phyloP scores from a whole-genome alignment of 2,888 invertebrate genomes.

The Sacculina carcini region DNA sequence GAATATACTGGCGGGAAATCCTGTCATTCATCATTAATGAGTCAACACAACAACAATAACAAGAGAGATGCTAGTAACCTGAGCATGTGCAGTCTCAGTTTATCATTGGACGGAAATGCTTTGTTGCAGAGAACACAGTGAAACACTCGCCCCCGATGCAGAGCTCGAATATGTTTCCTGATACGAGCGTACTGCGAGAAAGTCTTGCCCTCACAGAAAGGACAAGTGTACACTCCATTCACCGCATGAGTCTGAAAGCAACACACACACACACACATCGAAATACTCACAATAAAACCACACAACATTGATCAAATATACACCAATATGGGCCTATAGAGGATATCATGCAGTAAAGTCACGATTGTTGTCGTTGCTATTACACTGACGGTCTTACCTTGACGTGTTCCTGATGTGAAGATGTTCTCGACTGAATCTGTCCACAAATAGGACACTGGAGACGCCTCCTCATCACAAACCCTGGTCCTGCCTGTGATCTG shows the following conservation, averaged over 20 bases:
- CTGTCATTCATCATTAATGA: no score
- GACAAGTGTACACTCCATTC: slow-evolving; percentile 37
- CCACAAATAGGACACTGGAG: slow-evolving; percentile 48
- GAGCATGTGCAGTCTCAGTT: slow-evolving; percentile 40
- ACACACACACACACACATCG: not conserved
- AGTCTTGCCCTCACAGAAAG: slow-evolving; percentile 34
- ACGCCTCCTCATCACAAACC: no score
- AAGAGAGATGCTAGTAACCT: slow-evolving; percentile 19
- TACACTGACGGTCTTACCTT: slow-evolving; percentile 21
- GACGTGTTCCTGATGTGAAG: slow-evolving; percentile 37
- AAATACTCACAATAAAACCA: no score
- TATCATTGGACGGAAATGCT: slow-evolving; percentile 37
- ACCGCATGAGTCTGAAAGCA: slow-evolving; percentile 22
- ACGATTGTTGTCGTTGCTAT: no score
- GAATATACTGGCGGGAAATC: no score
- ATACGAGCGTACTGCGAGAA: slow-evolving; percentile 40
- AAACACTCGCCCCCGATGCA: slow-evolving; percentile 39
- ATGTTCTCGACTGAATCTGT: slow-evolving; percentile 36
- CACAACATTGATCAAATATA: no score
- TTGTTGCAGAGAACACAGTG: slow-evolving; percentile 39
- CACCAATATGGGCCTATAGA: no score
- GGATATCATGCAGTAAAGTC: no score
- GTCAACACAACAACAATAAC: slow-evolving; percentile 6
- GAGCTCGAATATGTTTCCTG: slow-evolving; percentile 42
- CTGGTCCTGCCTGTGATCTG: no score